Evolutionary conservation across 23 tunicate genomes (phyloP), one percentile per base, ranked within the genome.

Genomic region (Diplosoma virens): DNA sequence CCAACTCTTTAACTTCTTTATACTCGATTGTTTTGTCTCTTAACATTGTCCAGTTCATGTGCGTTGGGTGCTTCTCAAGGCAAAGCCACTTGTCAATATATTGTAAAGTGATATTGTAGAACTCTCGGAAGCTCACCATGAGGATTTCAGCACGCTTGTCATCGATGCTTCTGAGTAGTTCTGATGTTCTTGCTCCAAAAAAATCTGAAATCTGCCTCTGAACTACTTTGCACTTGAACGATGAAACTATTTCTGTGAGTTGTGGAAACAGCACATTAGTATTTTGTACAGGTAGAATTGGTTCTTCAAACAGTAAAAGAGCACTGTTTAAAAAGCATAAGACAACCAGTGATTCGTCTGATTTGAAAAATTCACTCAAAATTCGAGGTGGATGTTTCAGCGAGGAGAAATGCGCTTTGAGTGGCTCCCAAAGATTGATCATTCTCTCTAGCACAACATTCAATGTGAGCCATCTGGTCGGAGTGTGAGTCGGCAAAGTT

Each of bases 121-220:
- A 75, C 28, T 75, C 68, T 22, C 58, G 80, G 80, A 75, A 75
- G 68, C 79, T 75, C 79, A 22, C 72, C n/a, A 71, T 82, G 80
- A 82, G 86, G 58, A 82, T 59, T 67, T 82, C 33, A 45, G 79
- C 86, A 24, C 79, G 71, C 80, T 82, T 58, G 14, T 82, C 80
- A 73, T 82, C 86, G 30, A 82, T 72, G 22, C 41, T 26, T 82
- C 61, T 82, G 41, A 82, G 72, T 72, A 82, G 80, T 67, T 82
- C 86, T 32, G 37, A 80, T 55, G 80, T 82, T 82, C 71, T 82
- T 72, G 86, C 86, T n/a, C n/a, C n/a, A n/a, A n/a, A n/a, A n/a
- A n/a, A n/a, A n/a, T n/a, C n/a, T n/a, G n/a, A n/a, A n/a, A n/a
- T 23, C 71, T 73, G 72, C 24, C 80, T 71, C 32, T 73, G 80